A percentile compares a stretch with the other conserved stretches of the same genome.
Evolutionary conservation across 2,888 invertebrate species (phyloP).

Genomic region (Stenichneumon culpator): DNA sequence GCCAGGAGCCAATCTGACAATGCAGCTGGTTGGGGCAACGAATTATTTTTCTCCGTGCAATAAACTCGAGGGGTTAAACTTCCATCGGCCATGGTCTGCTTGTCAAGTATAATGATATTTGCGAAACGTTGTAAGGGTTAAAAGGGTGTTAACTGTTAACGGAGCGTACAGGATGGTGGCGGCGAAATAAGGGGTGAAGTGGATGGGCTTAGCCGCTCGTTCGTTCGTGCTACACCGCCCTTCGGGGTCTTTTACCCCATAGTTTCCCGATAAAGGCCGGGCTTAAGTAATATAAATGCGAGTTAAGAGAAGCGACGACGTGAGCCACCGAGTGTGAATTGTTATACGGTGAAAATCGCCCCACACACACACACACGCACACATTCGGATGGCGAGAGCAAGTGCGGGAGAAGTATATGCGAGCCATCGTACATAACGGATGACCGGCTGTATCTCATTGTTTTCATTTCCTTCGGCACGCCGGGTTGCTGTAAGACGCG

Average conservation of each 20-base stretch:
- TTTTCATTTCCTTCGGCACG: conserved; percentile 85
- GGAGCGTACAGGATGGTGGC: conserved; percentile 18
- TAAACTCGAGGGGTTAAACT: conserved; percentile 16
- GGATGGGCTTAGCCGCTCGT: conserved; percentile 14
- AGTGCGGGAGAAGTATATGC: conserved; percentile 16
- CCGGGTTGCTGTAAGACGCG: conserved; percentile 84
- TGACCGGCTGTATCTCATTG: conserved; percentile 86
- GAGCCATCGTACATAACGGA: conserved; percentile 80
- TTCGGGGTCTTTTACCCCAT: conserved; percentile 18
- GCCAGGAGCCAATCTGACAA: neutral
- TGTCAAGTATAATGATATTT: conserved; percentile 16
- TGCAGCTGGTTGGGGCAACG: neutral
- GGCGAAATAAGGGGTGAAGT: conserved; percentile 33
- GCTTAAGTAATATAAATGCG: conserved; percentile 84
- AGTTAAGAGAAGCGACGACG: conserved; percentile 77
- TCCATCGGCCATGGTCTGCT: conserved; percentile 7
- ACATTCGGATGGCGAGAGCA: neutral
- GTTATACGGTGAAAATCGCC: conserved; percentile 17
- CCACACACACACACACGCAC: neutral
- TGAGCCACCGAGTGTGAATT: conserved; percentile 16
- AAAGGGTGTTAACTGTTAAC: conserved; percentile 31
- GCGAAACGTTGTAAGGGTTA: conserved; percentile 25
- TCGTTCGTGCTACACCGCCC: conserved; percentile 28
- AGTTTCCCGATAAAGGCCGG: conserved; percentile 35
- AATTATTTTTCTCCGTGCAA: neutral